A percentile compares a stretch with the other conserved stretches of the same genome.
These are phyloP conservation scores for Oxystoma pomonae DNA, from an alignment of 2,888 invertebrate species.

Conservation along the genomic window DNA sequence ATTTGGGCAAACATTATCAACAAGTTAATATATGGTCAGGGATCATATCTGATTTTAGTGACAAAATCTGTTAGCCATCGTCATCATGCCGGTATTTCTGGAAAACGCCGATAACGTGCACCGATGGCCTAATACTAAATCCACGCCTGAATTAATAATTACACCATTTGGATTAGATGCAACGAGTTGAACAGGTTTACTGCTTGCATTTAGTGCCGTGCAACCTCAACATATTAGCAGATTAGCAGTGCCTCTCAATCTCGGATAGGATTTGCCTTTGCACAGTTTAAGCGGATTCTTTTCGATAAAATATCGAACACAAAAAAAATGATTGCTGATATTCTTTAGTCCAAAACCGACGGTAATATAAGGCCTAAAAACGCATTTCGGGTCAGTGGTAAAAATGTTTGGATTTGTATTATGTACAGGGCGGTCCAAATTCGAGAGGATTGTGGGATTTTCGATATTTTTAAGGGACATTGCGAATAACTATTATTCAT, in stretches of 20 bases:
- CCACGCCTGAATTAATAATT: slow-evolving; percentile 47
- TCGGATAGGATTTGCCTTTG: slow-evolving; percentile 29
- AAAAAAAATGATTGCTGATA: neutral
- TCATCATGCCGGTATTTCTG: slow-evolving; percentile 35
- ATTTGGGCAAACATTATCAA: no score
- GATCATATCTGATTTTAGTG: neutral
- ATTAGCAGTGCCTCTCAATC: slow-evolving; percentile 56
- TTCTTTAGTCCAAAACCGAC: no score
- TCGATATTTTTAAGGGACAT: no score
- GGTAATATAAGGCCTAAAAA: no score
- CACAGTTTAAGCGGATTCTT: neutral
- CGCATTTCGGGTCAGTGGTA: no score
- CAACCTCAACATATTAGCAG: slow-evolving; percentile 62
- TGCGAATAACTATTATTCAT: no score
- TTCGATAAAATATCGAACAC: neutral
- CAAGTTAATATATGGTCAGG: no score
- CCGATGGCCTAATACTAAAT: slow-evolving; percentile 46
- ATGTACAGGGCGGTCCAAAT: no score
- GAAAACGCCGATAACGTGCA: slow-evolving; percentile 47
- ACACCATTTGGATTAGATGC: slow-evolving; percentile 30
- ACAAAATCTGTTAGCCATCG: neutral
- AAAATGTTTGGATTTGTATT: no score
- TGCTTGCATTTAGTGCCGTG: slow-evolving; percentile 46
- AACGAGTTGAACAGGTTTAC: slow-evolving; percentile 25
- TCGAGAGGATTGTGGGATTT: no score